These are phyloP conservation scores for Nasonia giraulti DNA, from an alignment of 1,140 invertebrate genomes.

Conservation along the genomic window DNA sequence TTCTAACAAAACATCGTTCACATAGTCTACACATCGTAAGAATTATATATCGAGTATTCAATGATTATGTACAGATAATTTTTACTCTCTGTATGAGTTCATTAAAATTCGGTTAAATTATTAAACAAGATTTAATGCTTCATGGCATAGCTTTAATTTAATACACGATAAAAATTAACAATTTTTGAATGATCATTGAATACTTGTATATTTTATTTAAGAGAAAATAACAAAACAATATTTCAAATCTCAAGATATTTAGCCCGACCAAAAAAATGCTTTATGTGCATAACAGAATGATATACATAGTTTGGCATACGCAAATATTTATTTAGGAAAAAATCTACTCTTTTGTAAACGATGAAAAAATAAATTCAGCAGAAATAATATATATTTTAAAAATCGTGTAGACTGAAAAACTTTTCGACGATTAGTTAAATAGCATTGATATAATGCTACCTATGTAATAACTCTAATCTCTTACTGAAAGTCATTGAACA, in stretches of 20 bases:
- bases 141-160: no score
- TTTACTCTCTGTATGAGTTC: no score
- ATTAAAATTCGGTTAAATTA: no score
- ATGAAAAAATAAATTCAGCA: slow-evolving; percentile 55
- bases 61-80: slow-evolving; percentile 6
- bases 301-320: slow-evolving; percentile 26
- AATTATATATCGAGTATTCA: slow-evolving; percentile 7
- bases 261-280: slow-evolving; percentile 37
- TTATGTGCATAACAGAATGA: slow-evolving; percentile 31
- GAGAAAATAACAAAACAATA: background rate
- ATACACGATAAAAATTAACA: no score
- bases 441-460: slow-evolving; percentile 59
- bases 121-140: no score
- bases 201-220: slow-evolving; percentile 9
- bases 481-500: slow-evolving; percentile 70
- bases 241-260: slow-evolving; percentile 28
- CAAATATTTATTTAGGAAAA: slow-evolving; percentile 23
- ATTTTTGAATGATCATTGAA: slow-evolving; percentile 1
- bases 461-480: slow-evolving; percentile 64
- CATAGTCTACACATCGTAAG: background rate
- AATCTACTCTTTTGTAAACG: slow-evolving; percentile 67
- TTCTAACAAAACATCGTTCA: background rate
- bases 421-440: slow-evolving; percentile 66
- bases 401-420: slow-evolving; percentile 60
- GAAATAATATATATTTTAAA: slow-evolving; percentile 69